Evolutionary conservation across 2,888 invertebrate genomes (phyloP).

Genomic region (Rhagonycha lutea): DNA sequence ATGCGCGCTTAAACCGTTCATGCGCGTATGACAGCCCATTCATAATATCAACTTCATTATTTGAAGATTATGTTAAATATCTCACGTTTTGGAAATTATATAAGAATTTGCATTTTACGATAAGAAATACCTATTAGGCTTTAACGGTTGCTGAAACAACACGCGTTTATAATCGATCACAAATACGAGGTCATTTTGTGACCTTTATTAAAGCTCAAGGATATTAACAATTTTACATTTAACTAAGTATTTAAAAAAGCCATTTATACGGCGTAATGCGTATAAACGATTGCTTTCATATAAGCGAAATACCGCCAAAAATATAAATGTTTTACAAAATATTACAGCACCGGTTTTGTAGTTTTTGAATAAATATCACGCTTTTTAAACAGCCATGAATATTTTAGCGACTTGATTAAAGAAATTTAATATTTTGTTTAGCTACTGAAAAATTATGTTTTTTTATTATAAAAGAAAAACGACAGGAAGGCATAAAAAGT

Average conservation of each 20-base stretch:
- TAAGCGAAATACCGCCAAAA: constrained; percentile 1
- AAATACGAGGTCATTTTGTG: constrained; percentile 36
- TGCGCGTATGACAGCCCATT: constrained; percentile 49
- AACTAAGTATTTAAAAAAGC: not conserved
- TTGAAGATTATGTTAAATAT: constrained; percentile 51
- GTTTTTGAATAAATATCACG: constrained; percentile 21
- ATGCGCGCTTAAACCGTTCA: constrained; percentile 39
- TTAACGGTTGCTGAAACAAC: constrained; percentile 36
- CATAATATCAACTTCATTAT: constrained; percentile 51
- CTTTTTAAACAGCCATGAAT: constrained; percentile 1
- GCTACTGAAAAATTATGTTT: constrained; percentile 8
- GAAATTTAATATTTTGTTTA: constrained; percentile 12
- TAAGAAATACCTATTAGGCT: constrained; percentile 47
- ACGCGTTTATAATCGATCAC: constrained; percentile 40
- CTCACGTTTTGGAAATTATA: constrained; percentile 44
- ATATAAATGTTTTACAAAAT: constrained; percentile 13
- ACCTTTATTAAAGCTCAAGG: constrained; percentile 22
- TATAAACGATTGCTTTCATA: not conserved
- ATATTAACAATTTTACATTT: constrained; percentile 3
- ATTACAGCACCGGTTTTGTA: constrained; percentile 10
- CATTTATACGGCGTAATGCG: not conserved
- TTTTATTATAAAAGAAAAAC: not conserved
- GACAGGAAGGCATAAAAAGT: not conserved
- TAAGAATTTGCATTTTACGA: constrained; percentile 49
- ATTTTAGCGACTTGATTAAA: constrained; percentile 10